Percentiles rank a stretch among this genome's conserved stretches.
These are phyloP conservation scores for Phyllostomus hastatus DNA, from an alignment of 2,113 vertebrate genomes.

Conservation along the genomic window DNA sequence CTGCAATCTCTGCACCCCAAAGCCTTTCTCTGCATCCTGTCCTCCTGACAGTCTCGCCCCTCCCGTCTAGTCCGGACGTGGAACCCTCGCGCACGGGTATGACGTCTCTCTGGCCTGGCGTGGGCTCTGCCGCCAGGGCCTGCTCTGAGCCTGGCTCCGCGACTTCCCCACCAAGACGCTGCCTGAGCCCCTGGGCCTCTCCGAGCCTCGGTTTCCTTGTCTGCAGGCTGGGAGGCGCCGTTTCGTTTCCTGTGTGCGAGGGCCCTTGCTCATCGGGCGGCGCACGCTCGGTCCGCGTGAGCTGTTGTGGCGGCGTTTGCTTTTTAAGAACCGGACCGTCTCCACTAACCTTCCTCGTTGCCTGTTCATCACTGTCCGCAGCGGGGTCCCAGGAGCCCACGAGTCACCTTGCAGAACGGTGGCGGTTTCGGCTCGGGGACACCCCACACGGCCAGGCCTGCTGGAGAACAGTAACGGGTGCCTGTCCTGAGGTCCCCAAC, in stretches of 20 bases:
- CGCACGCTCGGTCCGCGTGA: not conserved
- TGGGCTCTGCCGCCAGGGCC: not conserved
- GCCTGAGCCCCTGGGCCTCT: not conserved
- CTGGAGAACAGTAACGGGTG: accelerated
- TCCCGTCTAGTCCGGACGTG: no score
- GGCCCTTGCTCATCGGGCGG: accelerated
- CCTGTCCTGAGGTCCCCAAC: not conserved
- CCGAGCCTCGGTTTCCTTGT: not conserved
- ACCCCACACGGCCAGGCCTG: not conserved
- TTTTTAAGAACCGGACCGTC: not conserved
- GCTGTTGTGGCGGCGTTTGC: not conserved
- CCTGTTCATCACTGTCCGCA: not conserved
- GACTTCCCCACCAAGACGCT: not conserved
- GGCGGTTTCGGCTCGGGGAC: not conserved
- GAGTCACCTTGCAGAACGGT: not conserved
- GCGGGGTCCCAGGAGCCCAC: not conserved
- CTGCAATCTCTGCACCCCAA: no score
- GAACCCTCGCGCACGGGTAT: no score
- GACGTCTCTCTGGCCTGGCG: not conserved
- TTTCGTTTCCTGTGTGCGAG: not conserved
- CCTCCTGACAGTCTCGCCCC: no score
- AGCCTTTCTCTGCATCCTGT: not conserved
- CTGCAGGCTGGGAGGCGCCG: not conserved
- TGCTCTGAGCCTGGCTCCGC: not conserved
- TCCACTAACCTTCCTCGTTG: not conserved